Evolutionary conservation across 2,797 vertebrate species (phyloP), one percentile per base, ranked within the genome.

Genomic region (Hydrocynus forskahlii): DNA sequence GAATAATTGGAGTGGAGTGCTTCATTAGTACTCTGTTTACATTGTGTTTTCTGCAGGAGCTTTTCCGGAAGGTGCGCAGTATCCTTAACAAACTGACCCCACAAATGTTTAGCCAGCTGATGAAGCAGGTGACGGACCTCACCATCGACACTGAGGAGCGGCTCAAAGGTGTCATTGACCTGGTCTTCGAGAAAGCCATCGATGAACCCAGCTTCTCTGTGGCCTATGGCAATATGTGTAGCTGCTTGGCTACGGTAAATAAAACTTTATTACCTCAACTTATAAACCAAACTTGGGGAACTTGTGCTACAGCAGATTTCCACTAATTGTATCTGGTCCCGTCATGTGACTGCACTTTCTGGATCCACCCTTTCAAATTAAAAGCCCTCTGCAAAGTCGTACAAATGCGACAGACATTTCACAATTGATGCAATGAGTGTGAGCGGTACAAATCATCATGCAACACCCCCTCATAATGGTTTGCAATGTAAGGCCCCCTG

Each of bases 141-240:
- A 96, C 95, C 0, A 96, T 97, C 79, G 95, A 96, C 85, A 97
- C 96, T 0, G 96, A 97, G 85, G 96, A 97, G 91, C 92, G 96
- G 35, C 93, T 97, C 79, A 97, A 97, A 78, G 96, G 96, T 25
- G 95, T 97, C 90, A 97, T 97, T 0, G 96, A 97, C 90, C 91
- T 97, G 88, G 95, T 97, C 73, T 97, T 97, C 0, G 96, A 97
- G 93, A 97, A 97, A 89, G 96, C 96, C 71, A 95, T 97, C 0
- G 94, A 96, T 23, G 96, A 97, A 72, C 95, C 96, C 76, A 93
- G 95, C 90, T 97, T 96, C 90, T 97, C 96, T 0, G 95, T 96
- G 90, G 95, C 95, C 0, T 97, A 97, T 4, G 95, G 95, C 89
- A 97, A 96, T 92, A 97, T 97, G 96, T 96, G 96, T 92, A 91